phyloP scores from a whole-genome alignment of 2,797 vertebrate genomes.

The Nyctibius grandis region DNA sequence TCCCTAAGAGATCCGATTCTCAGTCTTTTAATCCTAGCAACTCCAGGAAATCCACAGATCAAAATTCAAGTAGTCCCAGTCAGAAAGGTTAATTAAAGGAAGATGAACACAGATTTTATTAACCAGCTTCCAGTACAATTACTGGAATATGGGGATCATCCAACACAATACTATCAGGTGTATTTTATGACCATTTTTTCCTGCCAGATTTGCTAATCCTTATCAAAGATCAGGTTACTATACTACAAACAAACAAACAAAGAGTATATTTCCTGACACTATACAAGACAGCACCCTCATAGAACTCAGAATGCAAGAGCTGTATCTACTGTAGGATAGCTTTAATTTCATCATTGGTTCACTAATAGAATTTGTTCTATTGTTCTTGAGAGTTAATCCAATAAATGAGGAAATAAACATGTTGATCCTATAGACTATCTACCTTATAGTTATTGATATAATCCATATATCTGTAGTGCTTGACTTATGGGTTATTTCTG shows the following conservation, averaged over 20 bases:
- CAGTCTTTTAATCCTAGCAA: not conserved
- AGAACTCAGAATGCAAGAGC: not conserved
- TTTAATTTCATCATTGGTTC: not conserved
- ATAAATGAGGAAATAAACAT: not conserved
- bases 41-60: not conserved
- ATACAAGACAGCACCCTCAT: not conserved
- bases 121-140: not conserved
- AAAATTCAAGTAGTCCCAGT: not conserved
- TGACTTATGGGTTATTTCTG: not conserved
- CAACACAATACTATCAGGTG: not conserved
- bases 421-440: not conserved
- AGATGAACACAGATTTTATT: not conserved
- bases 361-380: not conserved
- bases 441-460: not conserved
- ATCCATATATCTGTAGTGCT: fast-evolving
- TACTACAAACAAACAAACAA: not conserved
- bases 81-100: not conserved
- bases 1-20: not conserved
- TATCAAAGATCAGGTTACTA: not conserved
- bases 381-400: not conserved
- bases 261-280: not conserved
- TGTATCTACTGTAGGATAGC: not conserved
- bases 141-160: not conserved
- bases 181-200: not conserved
- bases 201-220: not conserved